Percentiles rank a stretch among this genome's conserved stretches.
Conservation (phyloP, 2,113 vertebrate genomes). For the Nothobranchius furzeri region DNA sequence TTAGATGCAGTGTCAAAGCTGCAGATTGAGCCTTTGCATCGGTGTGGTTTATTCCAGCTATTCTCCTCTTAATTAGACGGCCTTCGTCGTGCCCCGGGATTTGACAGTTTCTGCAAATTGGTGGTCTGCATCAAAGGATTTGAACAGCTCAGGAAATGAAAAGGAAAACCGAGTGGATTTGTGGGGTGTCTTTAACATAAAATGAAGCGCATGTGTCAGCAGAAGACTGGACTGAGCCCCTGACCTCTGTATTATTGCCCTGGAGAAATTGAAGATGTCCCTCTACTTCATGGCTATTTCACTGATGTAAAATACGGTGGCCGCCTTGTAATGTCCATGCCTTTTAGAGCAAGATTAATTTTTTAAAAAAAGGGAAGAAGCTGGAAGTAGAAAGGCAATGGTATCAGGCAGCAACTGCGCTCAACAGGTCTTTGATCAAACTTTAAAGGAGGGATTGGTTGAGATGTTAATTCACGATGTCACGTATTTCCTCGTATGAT, state of each 20-base stretch:
- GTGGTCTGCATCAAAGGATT: conserved; percentile 48
- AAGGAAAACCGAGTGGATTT: conserved; percentile 33
- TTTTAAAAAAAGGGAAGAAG: conserved; percentile 24
- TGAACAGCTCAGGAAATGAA: conserved; percentile 44
- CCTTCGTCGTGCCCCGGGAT: conserved; percentile 16
- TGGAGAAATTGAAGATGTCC: conserved; percentile 70
- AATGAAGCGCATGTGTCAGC: conserved; percentile 58
- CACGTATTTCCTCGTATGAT: conserved; percentile 33
- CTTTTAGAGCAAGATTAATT: conserved; percentile 53
- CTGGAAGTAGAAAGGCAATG: conserved; percentile 29
- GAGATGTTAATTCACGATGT: conserved; percentile 25
- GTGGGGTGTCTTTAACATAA: conserved; percentile 48
- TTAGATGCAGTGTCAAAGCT: conserved; percentile 4
- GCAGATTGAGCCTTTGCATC: conserved; percentile 8
- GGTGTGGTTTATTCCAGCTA: conserved; percentile 2
- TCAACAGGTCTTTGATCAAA: conserved; percentile 46
- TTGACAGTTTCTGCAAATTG: conserved; percentile 27
- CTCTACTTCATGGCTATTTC: conserved; percentile 66
- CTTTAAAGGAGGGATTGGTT: conserved; percentile 32
- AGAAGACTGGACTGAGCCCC: conserved; percentile 42
- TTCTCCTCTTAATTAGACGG: conserved; percentile 31
- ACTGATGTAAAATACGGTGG: conserved; percentile 55
- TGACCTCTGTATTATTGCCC: conserved; percentile 63
- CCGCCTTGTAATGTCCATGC: conserved; percentile 56
- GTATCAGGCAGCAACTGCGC: conserved; percentile 10